Evolutionary conservation across 2,888 invertebrate species (phyloP), one percentile per base, ranked within the genome.

Genomic region (Tenthredo mesomela): DNA sequence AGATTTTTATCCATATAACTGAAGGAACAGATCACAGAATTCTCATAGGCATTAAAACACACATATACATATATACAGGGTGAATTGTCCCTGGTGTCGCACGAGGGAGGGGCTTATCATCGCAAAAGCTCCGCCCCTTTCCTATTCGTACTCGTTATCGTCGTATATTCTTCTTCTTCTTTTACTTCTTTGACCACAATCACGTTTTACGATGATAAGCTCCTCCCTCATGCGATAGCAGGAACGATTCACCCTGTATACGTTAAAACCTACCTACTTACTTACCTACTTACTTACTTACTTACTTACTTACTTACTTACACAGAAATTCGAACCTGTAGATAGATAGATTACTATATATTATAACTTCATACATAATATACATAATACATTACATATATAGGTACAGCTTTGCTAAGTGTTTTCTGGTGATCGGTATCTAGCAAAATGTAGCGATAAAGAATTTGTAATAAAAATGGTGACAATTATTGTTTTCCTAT

Each of bases 341-440:
- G 84, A 84, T 54, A 54, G 54, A 50, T 84, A 84, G 73, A 71
- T 77, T 77, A 71, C 70, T 54, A 71, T 54, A 71, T 77, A 71
- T 37, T 54, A 71, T 37, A 37, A 37, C 70, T 37, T 71, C 33
- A 71, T 71, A 37, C 70, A 40, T 47, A 61, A 61, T 21, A 61
- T 71, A 37, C 70, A 40, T 47, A 25, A 37, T 21, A 61, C 54
- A 61, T 61, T 43, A 75, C 12, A 50, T 43, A 50, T 43, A 82
- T 43, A 82, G n/a, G 84, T 84, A 86, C 87, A 92, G 93, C 93
- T 93, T 93, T 92, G 92, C 92, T 92, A 92, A 93, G 90, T 93
- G 93, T 93, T 93, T 92, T 92, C 90, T 93, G 93, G 93, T 93
- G 92, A 92, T 92, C 91, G 92, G 93, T 93, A 92, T 92, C 90